Evolutionary conservation across 2,888 invertebrate genomes (phyloP), one percentile per base, ranked within the genome.

Genomic region (Hedychridium roseum): DNA sequence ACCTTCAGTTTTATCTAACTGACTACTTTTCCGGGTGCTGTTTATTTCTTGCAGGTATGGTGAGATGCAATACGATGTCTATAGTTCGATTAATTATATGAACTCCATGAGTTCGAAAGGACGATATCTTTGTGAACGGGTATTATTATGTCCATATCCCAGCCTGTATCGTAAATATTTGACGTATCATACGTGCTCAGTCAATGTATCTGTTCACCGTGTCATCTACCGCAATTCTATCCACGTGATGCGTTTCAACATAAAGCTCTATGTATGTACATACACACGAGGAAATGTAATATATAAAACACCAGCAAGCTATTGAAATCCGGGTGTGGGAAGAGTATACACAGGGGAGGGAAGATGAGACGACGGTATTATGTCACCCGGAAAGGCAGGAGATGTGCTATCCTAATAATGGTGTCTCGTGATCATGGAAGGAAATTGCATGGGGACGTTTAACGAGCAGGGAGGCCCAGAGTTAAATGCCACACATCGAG

Each of bases 401-500:
- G 68, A 71, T 66, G 65, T 65, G 64, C 52, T 59, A 59, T 59
- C 55, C 57, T 65, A 63, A 70, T 70, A 70, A 66, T 55, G 54
- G 54, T 34, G 41, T 53, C 54, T 54, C 58, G 45, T 38, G 66
- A 69, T 64, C 65, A 45, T n/a, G 64, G 67, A 67, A 70, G 72
- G 70, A 70, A 71, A 73, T 71, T 73, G 66, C 60, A 54, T 54
- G 30, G 62, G 67, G 66, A 59, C 54, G 66, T 60, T 67, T 58
- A 66, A 64, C 64, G 56, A 57, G 62, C 65, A 60, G 59, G 54
- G 43, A 40, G 44, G 38, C 44, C 57, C 50, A 41, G 46, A 60
- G 66, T 64, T 62, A 74, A 76, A 76, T 74, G 75, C 70, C 75
- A 75, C 59, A 61, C 58, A n/a, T 62, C 47, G 60, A 54, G 65